Evolutionary conservation across 2,113 vertebrate species (phyloP), one percentile per base, ranked within the genome.

Genomic region (Emydura subglobosa): DNA sequence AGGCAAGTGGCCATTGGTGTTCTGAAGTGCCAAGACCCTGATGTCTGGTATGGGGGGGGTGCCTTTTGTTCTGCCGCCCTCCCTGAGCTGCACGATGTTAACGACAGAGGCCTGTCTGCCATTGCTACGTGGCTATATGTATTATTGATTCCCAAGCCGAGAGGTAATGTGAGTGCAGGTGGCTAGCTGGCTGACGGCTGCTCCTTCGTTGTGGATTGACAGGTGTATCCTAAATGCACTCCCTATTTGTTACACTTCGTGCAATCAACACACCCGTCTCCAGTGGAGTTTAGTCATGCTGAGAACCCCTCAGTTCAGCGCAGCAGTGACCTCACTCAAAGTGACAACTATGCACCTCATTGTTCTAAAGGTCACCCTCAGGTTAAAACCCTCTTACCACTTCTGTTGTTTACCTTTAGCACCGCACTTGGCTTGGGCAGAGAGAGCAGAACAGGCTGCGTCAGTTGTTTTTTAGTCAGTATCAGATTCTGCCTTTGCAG

Each of bases 91-190:
- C 47, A 12, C 39, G 27, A 11, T 24, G 85, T 55, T 79, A 79
- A 83, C 22, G 49, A 27, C 14, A 12, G 53, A 31, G 31, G 51
- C 61, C 79, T 53, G 55, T 83, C 68, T 55, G 49, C 84, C 34
- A n/a, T 57, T 17, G 31, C 83, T 21, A 2, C 17, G n/a, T 11
- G 34, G 34, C 34, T 21, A 78, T 74, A 93, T 83, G 24, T 6
- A 74, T 95, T 93, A 97, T 83, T 93, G 79, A 96, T 94, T 72
- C 29, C n/a, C 2, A 51, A 0, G 42, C 16, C 22, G 4, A 22
- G 27, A 2, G 34, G 97, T 96, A 96, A 97, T 65, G 4, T 44
- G 96, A 97, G 96, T 87, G 2, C 17, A 6, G 79, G 55, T 29
- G 39, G 31, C 24, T 51, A 44, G 76, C 29, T 50, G 65, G 0